Evolutionary conservation across 2,113 vertebrate genomes (phyloP).

Genomic region (Chaenocephalus aceratus): DNA sequence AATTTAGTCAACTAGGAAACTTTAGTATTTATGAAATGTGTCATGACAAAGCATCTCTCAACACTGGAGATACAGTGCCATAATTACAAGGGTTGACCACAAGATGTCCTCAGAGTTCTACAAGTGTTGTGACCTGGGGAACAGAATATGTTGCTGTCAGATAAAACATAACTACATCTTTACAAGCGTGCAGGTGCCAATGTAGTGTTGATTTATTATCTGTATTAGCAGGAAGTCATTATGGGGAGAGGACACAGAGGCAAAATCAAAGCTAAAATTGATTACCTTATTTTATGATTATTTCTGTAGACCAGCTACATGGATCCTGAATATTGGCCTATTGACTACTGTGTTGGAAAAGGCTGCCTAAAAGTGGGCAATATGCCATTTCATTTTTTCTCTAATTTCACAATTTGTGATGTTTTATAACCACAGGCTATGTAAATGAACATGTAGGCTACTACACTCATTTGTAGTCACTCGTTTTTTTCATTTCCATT

Average conservation of each 20-base stretch:
- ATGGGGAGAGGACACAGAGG: neutral
- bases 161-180: neutral
- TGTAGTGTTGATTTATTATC: neutral
- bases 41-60: neutral
- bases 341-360: neutral
- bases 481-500: neutral
- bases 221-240: neutral
- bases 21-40: neutral
- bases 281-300: neutral
- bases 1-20: neutral
- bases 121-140: neutral
- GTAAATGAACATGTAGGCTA: neutral
- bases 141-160: neutral
- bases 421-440: neutral
- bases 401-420: neutral
- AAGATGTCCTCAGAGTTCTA: conserved; percentile 52
- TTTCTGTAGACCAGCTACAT: no score
- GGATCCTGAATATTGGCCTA: no score
- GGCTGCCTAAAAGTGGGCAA: neutral
- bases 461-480: neutral
- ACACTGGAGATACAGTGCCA: neutral
- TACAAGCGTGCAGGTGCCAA: neutral
- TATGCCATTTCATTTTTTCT: neutral
- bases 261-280: neutral
- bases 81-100: conserved; percentile 19